Conservation (phyloP, 1,140 invertebrate genomes). For the Euwallacea similis region DNA sequence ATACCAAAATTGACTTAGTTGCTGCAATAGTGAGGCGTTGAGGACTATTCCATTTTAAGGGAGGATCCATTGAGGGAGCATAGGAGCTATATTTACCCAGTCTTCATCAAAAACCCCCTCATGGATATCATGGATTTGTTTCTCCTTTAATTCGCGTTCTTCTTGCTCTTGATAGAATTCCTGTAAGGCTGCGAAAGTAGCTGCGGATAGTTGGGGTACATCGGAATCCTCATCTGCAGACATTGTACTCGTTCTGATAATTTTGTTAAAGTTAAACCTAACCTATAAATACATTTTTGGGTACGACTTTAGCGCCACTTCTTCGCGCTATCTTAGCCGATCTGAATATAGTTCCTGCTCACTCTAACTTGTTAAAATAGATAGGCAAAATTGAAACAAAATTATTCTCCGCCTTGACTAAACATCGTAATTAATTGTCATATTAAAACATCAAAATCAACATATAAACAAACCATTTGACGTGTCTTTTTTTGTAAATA, state of each 20-base stretch:
- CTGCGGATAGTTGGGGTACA: conserved; percentile 65
- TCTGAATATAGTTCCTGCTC: no score
- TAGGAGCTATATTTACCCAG: conserved; percentile 66
- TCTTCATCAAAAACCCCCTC: conserved; percentile 73
- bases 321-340: no score
- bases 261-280: no score
- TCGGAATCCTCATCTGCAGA: conserved; percentile 59
- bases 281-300: no score
- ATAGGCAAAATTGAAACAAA: no score
- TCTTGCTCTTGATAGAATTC: conserved; percentile 80
- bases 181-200: conserved; percentile 75
- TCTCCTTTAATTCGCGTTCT: conserved; percentile 55
- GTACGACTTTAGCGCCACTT: no score
- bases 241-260: background rate
- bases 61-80: background rate
- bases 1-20: conserved; percentile 98
- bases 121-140: conserved; percentile 53
- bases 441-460: no score
- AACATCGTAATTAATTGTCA: no score
- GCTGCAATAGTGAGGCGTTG: conserved; percentile 63
- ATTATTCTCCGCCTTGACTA: no score
- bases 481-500: no score
- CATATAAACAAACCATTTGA: no score
- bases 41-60: background rate
- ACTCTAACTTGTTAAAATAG: no score